A percentile compares a stretch with the other conserved stretches of the same genome.
phyloP scores from a whole-genome alignment of 2,113 vertebrate species.

The Clarias batrachus region DNA sequence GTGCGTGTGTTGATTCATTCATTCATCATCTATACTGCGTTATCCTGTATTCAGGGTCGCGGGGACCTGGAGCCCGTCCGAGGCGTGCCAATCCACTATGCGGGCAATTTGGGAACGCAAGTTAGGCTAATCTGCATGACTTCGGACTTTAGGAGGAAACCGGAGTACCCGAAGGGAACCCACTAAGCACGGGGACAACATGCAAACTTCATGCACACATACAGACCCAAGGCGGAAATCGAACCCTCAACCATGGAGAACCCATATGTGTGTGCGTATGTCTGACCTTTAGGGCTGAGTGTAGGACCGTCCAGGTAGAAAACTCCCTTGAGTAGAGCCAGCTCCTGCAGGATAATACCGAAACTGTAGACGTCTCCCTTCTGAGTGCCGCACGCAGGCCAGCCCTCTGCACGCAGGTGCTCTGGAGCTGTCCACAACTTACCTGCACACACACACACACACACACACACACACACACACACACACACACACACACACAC shows the following conservation, averaged over 20 bases:
- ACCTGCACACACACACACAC: constrained; percentile 65
- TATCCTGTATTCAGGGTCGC: too few species aligned
- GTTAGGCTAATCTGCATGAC: too few species aligned
- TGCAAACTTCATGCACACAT: too few species aligned
- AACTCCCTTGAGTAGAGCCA: constrained; percentile 81
- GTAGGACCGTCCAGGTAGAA: constrained; percentile 80
- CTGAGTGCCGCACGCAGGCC: constrained; percentile 74
- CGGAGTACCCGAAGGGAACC: too few species aligned
- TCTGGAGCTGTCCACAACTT: constrained; percentile 88
- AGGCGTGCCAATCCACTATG: too few species aligned
- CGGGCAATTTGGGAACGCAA: too few species aligned
- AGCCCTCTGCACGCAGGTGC: constrained; percentile 72
- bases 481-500: background rate
- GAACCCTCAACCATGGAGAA: too few species aligned
- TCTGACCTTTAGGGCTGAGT: constrained; percentile 83
- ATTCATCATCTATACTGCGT: too few species aligned
- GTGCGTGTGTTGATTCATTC: background rate
- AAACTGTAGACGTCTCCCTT: constrained; percentile 90
- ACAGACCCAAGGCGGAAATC: too few species aligned
- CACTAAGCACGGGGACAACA: too few species aligned
- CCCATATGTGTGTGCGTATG: background rate
- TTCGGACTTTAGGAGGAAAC: too few species aligned
- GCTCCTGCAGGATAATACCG: constrained; percentile 87
- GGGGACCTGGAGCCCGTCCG: too few species aligned
- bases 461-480: constrained; percentile 7